phyloP scores from a whole-genome alignment of 1,140 invertebrate species.

The Drosophila yakuba region DNA sequence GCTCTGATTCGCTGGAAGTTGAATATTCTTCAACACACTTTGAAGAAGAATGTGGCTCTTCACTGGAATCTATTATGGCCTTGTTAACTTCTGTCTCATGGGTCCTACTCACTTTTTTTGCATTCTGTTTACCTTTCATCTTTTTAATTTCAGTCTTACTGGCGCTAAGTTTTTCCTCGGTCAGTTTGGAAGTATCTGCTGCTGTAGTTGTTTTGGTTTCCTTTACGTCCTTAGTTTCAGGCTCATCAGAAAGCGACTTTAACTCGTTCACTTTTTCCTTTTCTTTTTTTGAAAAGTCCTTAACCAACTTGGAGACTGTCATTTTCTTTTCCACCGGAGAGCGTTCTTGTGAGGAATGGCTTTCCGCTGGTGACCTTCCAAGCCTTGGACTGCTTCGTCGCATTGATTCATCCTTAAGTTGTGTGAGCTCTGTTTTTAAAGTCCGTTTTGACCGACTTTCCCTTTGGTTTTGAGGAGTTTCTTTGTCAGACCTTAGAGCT shows the following conservation, averaged over 20 bases:
- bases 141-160: slow-evolving; percentile 12
- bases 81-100: background rate
- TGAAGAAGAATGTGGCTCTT: background rate
- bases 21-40: slow-evolving; percentile 11
- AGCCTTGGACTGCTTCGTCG: slow-evolving; percentile 42
- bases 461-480: background rate
- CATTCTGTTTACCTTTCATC: background rate
- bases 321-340: background rate
- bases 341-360: slow-evolving; percentile 27
- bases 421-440: background rate
- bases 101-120: background rate
- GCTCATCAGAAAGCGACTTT: background rate
- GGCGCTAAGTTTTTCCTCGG: background rate
- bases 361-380: slow-evolving; percentile 21
- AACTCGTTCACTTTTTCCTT: background rate
- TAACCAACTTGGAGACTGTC: background rate
- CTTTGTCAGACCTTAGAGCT: slow-evolving; percentile 16
- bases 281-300: background rate
- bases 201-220: background rate
- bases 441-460: slow-evolving; percentile 29
- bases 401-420: background rate
- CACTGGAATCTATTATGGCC: background rate
- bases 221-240: background rate
- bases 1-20: slow-evolving; percentile 2
- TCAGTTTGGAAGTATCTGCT: background rate